Evolutionary conservation across 2,888 invertebrate genomes (phyloP).

Genomic region (Papilio demoleus): DNA sequence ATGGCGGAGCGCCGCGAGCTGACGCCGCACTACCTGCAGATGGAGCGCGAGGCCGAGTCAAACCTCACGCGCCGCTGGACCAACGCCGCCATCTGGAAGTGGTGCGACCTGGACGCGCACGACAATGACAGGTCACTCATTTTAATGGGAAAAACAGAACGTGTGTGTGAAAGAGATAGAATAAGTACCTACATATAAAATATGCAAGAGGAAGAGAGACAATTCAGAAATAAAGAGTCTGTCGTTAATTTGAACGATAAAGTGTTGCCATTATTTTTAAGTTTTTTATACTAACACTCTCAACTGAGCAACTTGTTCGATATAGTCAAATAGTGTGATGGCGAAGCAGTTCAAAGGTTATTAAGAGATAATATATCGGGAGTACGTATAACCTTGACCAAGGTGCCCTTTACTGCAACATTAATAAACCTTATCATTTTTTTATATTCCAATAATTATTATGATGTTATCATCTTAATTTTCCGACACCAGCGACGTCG

Average conservation of each 20-base stretch:
- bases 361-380: neutral
- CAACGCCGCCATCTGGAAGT: slow-evolving; percentile 99
- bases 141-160: neutral
- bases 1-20: slow-evolving; percentile 94
- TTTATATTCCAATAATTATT: neutral
- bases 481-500: no score
- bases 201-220: neutral
- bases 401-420: slow-evolving; percentile 12
- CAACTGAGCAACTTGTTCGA: neutral
- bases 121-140: slow-evolving; percentile 89
- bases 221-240: neutral
- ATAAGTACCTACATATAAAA: neutral
- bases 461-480: no score
- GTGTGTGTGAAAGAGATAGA: neutral
- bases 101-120: slow-evolving; percentile 97
- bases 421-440: slow-evolving; percentile 14
- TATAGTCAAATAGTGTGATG: neutral
- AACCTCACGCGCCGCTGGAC: slow-evolving; percentile 93
- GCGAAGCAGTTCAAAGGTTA: neutral
- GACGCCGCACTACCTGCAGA: slow-evolving; percentile 90
- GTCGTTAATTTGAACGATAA: neutral
- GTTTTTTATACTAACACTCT: neutral
- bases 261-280: neutral
- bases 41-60: slow-evolving; percentile 95
- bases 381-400: neutral